These are phyloP conservation scores for Nephrocerus scutellatus DNA, from an alignment of 2,888 invertebrate species.

Conservation along the genomic window DNA sequence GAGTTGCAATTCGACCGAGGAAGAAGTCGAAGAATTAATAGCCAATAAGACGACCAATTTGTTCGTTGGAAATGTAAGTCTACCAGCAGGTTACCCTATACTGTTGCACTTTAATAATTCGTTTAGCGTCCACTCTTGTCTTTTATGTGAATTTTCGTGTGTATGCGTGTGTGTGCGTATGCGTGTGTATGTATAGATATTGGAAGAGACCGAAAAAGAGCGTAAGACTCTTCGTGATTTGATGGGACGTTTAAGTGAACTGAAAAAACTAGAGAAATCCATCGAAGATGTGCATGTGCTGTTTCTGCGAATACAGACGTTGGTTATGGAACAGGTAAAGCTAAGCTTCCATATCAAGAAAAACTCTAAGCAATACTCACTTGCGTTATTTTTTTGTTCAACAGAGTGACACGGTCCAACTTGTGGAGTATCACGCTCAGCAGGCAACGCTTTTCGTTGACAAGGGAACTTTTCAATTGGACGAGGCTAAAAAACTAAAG, in stretches of 20 bases:
- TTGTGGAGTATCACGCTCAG: constrained; percentile 47
- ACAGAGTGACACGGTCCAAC: constrained; percentile 43
- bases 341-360: no score
- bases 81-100: background rate
- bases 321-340: constrained; percentile 45
- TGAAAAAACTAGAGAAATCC: constrained; percentile 45
- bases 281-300: constrained; percentile 46
- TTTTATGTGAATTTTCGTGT: no score
- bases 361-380: no score
- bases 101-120: no score
- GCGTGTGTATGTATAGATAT: constrained; percentile 39
- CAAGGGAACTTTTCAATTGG: constrained; percentile 31
- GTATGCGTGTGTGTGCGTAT: no score
- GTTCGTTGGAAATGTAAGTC: constrained; percentile 47
- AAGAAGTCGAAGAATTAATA: constrained; percentile 45
- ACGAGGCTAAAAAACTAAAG: constrained; percentile 32
- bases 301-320: constrained; percentile 45
- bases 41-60: constrained; percentile 45
- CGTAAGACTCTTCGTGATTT: constrained; percentile 42
- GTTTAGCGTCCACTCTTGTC: no score
- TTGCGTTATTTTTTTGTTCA: constrained; percentile 8
- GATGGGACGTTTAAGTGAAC: constrained; percentile 44
- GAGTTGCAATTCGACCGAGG: constrained; percentile 43
- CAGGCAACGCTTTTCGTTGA: constrained; percentile 42
- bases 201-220: constrained; percentile 47